A percentile compares a stretch with the other conserved stretches of the same genome.
phyloP scores from a whole-genome alignment of 2,113 vertebrate genomes.

The Esox niger region DNA sequence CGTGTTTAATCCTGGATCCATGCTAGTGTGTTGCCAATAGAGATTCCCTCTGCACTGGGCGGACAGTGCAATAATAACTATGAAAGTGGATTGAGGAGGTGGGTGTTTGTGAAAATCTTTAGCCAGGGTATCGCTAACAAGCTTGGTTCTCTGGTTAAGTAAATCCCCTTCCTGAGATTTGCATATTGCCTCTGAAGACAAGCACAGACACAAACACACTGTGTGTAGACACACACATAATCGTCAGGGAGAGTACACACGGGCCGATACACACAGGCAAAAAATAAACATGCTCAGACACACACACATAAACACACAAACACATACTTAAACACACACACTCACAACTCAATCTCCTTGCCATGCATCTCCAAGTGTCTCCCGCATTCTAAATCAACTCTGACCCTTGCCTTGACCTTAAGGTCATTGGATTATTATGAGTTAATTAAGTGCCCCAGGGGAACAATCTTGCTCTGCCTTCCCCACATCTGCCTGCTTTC shows the following conservation, averaged over 20 bases:
- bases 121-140: slow-evolving; percentile 74
- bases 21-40: slow-evolving; percentile 56
- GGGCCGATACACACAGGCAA: slow-evolving; percentile 15
- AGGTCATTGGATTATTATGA: slow-evolving; percentile 43
- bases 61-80: slow-evolving; percentile 53
- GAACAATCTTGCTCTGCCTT: slow-evolving; percentile 12
- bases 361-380: slow-evolving; percentile 10
- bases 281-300: not conserved
- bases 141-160: slow-evolving; percentile 63
- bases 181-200: slow-evolving; percentile 64
- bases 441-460: slow-evolving; percentile 40
- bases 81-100: slow-evolving; percentile 71
- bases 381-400: slow-evolving; percentile 18
- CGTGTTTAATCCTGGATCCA: slow-evolving; percentile 68
- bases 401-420: slow-evolving; percentile 33
- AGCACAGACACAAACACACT: slow-evolving; percentile 14
- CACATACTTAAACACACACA: slow-evolving; percentile 22
- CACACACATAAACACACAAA: not conserved
- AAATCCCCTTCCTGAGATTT: slow-evolving; percentile 71
- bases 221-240: not conserved
- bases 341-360: slow-evolving; percentile 3
- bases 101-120: slow-evolving; percentile 70
- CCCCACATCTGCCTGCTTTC: slow-evolving; percentile 22
- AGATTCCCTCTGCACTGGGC: slow-evolving; percentile 55
- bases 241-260: slow-evolving; percentile 18